Percentiles rank a stretch among this genome's conserved stretches.
phyloP scores from a whole-genome alignment of 2,888 invertebrate species.

The Germaria angustata region DNA sequence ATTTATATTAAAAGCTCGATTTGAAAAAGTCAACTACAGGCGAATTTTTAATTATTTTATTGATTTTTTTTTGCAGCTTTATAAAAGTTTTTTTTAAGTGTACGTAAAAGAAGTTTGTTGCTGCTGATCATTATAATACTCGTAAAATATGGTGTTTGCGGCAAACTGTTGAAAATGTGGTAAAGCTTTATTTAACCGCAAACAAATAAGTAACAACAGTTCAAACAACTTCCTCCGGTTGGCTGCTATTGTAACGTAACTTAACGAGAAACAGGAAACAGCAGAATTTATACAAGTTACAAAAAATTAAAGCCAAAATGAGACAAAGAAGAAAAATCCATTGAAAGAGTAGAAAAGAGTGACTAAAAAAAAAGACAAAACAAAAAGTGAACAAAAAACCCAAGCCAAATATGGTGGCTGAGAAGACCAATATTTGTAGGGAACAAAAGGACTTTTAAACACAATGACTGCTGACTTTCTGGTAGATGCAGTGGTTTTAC shows the following conservation, averaged over 20 bases:
- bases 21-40: too few species aligned
- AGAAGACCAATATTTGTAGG: conserved; percentile 51
- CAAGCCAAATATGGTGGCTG: conserved; percentile 41
- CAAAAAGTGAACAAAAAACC: conserved; percentile 5
- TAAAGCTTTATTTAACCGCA: conserved; percentile 64
- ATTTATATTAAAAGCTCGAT: background rate
- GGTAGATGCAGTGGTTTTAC: conserved; percentile 50
- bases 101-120: background rate
- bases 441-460: conserved; percentile 46
- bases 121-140: conserved; percentile 58
- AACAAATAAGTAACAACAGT: conserved; percentile 65
- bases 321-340: conserved; percentile 11
- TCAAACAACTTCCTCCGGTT: conserved; percentile 46
- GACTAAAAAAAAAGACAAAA: background rate
- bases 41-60: background rate
- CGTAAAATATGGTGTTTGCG: conserved; percentile 62
- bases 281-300: background rate
- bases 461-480: conserved; percentile 55
- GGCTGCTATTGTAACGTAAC: background rate
- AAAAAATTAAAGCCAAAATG: conserved; percentile 11
- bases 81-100: background rate
- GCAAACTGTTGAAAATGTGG: conserved; percentile 65
- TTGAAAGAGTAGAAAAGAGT: background rate
- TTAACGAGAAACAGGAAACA: conserved; percentile 16
- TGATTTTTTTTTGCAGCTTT: background rate